These are phyloP conservation scores for Trachelus troglodyta DNA, from an alignment of 2,888 invertebrate species.

Conservation along the genomic window DNA sequence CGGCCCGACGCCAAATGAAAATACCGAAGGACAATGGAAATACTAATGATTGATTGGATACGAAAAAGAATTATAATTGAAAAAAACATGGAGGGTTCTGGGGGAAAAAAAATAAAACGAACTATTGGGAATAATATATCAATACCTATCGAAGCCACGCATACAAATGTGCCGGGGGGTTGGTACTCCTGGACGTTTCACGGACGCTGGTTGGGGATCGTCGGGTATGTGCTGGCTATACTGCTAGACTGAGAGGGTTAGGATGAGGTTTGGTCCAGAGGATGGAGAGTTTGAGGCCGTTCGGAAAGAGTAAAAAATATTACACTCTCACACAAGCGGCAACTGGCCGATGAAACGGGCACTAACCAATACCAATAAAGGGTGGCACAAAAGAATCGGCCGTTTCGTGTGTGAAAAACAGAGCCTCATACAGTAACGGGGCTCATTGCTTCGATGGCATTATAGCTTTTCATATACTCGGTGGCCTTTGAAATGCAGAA, in stretches of 20 bases:
- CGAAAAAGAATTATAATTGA: slow-evolving; percentile 67
- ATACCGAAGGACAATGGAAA: slow-evolving; percentile 67
- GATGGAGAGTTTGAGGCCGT: slow-evolving; percentile 23
- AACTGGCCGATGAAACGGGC: slow-evolving; percentile 58
- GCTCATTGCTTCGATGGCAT: slow-evolving; percentile 41
- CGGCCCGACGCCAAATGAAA: slow-evolving; percentile 64
- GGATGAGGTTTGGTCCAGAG: not conserved
- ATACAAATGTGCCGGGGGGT: slow-evolving; percentile 59
- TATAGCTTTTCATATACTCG: slow-evolving; percentile 43
- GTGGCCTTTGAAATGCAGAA: slow-evolving; percentile 8
- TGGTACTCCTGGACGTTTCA: slow-evolving; percentile 9
- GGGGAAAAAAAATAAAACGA: slow-evolving; percentile 52
- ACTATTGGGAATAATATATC: slow-evolving; percentile 67
- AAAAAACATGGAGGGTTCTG: slow-evolving; percentile 57
- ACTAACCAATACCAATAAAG: slow-evolving; percentile 62
- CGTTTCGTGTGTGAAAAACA: slow-evolving; percentile 52
- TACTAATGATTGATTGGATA: slow-evolving; percentile 67
- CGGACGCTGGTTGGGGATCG: not conserved
- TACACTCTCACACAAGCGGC: slow-evolving; percentile 58
- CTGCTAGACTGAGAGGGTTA: not conserved
- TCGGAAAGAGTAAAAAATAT: slow-evolving; percentile 63
- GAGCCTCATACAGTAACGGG: slow-evolving; percentile 36
- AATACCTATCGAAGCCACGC: slow-evolving; percentile 67
- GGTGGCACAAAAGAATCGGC: slow-evolving; percentile 55
- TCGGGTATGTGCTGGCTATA: not conserved